phyloP scores from a whole-genome alignment of 2,113 vertebrate genomes.

The Scopus umbretta region DNA sequence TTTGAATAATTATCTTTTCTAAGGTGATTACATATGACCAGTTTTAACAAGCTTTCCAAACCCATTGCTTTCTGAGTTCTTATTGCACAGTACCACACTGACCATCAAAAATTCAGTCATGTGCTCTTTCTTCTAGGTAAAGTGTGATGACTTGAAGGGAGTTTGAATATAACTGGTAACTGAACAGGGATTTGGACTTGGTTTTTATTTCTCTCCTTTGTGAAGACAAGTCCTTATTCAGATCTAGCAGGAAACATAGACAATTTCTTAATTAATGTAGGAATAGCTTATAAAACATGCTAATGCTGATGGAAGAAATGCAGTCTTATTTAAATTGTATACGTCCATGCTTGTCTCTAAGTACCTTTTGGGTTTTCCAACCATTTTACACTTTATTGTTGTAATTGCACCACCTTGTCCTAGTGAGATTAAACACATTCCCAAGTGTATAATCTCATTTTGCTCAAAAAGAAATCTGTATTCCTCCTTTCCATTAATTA shows the following conservation, averaged over 20 bases:
- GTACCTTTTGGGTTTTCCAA: not conserved
- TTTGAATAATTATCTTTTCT: not conserved
- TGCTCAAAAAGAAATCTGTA: not conserved
- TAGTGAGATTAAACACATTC: constrained; percentile 39
- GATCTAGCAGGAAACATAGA: not conserved
- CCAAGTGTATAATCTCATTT: constrained; percentile 42
- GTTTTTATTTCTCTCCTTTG: not conserved
- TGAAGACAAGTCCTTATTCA: not conserved
- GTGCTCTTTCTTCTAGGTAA: not conserved
- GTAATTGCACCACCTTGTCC: constrained; percentile 15
- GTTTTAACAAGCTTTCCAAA: not conserved
- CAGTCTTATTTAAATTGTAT: not conserved
- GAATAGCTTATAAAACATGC: not conserved
- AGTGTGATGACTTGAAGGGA: not conserved
- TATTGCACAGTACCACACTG: not conserved
- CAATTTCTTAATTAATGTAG: not conserved
- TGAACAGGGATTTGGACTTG: not conserved
- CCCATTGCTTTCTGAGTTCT: not conserved
- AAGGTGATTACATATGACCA: not conserved
- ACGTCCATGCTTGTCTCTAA: not conserved
- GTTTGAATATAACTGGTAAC: not conserved
- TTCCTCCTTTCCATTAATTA: constrained; percentile 37
- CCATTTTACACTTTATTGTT: not conserved
- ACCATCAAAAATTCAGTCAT: not conserved
- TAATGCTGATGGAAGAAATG: not conserved